phyloP scores from a whole-genome alignment of 2,888 invertebrate species.

The Caenorhabditis uteleia region DNA sequence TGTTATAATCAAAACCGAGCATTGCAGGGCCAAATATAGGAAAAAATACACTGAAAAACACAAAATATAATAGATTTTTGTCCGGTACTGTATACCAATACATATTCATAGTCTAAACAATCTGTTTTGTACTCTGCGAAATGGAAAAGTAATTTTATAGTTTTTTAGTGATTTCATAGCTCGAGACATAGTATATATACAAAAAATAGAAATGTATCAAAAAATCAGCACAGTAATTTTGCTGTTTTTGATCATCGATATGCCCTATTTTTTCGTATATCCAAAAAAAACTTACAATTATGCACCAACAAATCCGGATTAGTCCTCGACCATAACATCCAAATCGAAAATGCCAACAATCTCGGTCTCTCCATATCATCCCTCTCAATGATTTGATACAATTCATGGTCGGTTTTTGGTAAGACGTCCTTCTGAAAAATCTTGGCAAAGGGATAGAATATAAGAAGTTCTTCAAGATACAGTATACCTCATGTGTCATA shows the following conservation, averaged over 20 bases:
- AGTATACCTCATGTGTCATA: constrained; percentile 21
- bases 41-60: too few relatives aligned
- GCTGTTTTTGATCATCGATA: too few relatives aligned
- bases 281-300: constrained; percentile 46
- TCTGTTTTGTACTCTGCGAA: neutral
- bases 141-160: neutral
- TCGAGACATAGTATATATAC: neutral
- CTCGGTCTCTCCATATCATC: constrained; percentile 59
- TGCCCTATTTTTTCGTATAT: too few relatives aligned
- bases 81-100: too few relatives aligned
- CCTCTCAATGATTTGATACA: constrained; percentile 48
- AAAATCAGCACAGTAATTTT: too few relatives aligned
- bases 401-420: constrained; percentile 45
- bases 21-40: too few relatives aligned
- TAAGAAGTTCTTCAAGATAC: neutral
- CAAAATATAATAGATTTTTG: too few relatives aligned
- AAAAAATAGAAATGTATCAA: too few relatives aligned
- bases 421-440: constrained; percentile 42
- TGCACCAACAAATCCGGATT: constrained; percentile 53
- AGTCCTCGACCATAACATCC: constrained; percentile 55
- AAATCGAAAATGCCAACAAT: constrained; percentile 59
- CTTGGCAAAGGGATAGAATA: neutral
- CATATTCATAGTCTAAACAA: too few relatives aligned
- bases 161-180: neutral
- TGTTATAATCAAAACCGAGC: too few relatives aligned